These are phyloP conservation scores for Thalassoma bifasciatum DNA, from an alignment of 2,113 vertebrate species.

Conservation along the genomic window DNA sequence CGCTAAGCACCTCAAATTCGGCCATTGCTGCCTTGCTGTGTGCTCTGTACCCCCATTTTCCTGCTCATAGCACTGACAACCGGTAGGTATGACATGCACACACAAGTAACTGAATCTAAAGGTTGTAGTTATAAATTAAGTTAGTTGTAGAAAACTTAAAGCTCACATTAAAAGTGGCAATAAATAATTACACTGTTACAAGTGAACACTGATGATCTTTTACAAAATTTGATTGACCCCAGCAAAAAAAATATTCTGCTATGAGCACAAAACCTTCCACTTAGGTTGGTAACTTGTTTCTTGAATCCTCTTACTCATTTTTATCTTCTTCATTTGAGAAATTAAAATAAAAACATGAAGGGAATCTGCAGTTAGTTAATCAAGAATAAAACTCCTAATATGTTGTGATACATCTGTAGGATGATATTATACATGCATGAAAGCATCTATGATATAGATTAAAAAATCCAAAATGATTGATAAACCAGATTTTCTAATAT, in stretches of 20 bases:
- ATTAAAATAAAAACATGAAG: no score
- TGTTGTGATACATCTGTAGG: no score
- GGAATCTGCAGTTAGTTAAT: no score
- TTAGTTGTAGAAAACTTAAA: no score
- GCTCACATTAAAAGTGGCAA: not conserved
- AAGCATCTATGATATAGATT: no score
- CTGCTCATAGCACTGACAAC: conserved; percentile 97
- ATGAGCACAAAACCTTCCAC: not conserved
- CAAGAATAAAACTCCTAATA: no score
- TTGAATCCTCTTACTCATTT: not conserved
- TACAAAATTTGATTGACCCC: not conserved
- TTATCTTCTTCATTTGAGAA: no score
- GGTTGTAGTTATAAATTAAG: no score
- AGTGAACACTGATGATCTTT: not conserved
- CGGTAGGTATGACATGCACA: conserved; percentile 80
- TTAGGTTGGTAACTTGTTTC: not conserved
- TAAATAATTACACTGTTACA: not conserved
- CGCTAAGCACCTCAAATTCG: conserved; percentile 94
- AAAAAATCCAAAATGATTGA: no score
- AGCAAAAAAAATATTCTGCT: not conserved
- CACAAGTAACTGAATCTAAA: no score
- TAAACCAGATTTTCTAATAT: no score
- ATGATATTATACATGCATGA: no score
- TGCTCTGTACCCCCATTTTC: conserved; percentile 96
- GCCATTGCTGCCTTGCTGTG: conserved; percentile 97